These are phyloP conservation scores for Hirundo rustica DNA, from an alignment of 2,797 vertebrate genomes.

Conservation along the genomic window DNA sequence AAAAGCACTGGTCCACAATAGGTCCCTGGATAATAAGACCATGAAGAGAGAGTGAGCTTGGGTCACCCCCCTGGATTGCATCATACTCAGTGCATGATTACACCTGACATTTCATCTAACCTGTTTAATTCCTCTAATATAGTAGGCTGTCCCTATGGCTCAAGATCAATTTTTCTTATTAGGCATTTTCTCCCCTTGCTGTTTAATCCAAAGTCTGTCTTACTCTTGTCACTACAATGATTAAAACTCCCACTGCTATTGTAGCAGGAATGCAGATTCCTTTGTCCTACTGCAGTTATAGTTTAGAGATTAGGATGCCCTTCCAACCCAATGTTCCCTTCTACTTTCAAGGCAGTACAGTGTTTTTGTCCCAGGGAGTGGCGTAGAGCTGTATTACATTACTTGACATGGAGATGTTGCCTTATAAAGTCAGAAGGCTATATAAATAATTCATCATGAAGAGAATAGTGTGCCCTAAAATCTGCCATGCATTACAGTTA, in stretches of 20 bases:
- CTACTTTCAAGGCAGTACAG: neutral
- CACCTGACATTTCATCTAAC: slow-evolving; percentile 6
- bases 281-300: neutral
- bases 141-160: neutral
- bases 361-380: neutral
- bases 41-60: neutral
- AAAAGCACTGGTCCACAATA: neutral
- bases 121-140: neutral
- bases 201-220: neutral
- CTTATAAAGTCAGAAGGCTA: neutral
- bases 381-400: neutral
- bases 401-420: neutral
- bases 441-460: neutral
- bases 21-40: neutral
- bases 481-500: neutral
- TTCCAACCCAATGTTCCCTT: neutral
- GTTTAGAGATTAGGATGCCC: neutral
- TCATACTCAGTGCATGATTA: neutral
- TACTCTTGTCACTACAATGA: neutral
- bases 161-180: neutral
- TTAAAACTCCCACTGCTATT: neutral
- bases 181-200: neutral
- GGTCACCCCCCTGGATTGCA: neutral
- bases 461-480: neutral
- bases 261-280: neutral